These are phyloP conservation scores for Drosophila albomicans DNA, from an alignment of 1,140 invertebrate genomes.

Conservation along the genomic window DNA sequence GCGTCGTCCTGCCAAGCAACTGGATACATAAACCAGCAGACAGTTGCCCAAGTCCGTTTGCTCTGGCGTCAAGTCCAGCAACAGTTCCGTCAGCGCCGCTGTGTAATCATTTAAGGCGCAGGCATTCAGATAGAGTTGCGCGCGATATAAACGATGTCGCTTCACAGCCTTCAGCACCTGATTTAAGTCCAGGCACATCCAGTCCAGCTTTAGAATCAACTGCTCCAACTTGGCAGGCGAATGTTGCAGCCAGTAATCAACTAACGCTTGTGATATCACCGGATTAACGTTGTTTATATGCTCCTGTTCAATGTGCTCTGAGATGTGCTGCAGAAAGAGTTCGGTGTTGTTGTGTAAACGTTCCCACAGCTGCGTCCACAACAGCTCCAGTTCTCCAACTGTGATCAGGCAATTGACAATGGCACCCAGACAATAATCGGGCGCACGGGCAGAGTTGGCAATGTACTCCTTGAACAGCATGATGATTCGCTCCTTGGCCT, in stretches of 20 bases:
- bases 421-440: conserved; percentile 78
- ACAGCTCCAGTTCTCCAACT: conserved; percentile 73
- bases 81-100: conserved; percentile 92
- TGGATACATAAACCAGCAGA: conserved; percentile 96
- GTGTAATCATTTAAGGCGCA: conserved; percentile 93
- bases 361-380: conserved; percentile 86
- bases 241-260: conserved; percentile 87
- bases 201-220: conserved; percentile 92
- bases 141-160: conserved; percentile 92
- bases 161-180: conserved; percentile 93
- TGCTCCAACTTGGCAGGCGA: conserved; percentile 89
- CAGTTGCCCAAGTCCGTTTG: conserved; percentile 92
- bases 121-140: conserved; percentile 95
- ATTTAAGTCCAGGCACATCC: conserved; percentile 95
- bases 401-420: conserved; percentile 81
- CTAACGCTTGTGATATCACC: conserved; percentile 89
- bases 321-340: conserved; percentile 85
- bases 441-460: conserved; percentile 67
- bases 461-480: conserved; percentile 81
- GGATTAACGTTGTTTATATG: conserved; percentile 86
- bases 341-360: conserved; percentile 73
- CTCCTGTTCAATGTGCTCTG: conserved; percentile 85
- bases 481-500: conserved; percentile 82
- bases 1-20: conserved; percentile 95
- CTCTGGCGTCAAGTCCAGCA: conserved; percentile 86